These are phyloP conservation scores for Ladona fulva DNA, from an alignment of 1,140 invertebrate species.

Conservation along the genomic window DNA sequence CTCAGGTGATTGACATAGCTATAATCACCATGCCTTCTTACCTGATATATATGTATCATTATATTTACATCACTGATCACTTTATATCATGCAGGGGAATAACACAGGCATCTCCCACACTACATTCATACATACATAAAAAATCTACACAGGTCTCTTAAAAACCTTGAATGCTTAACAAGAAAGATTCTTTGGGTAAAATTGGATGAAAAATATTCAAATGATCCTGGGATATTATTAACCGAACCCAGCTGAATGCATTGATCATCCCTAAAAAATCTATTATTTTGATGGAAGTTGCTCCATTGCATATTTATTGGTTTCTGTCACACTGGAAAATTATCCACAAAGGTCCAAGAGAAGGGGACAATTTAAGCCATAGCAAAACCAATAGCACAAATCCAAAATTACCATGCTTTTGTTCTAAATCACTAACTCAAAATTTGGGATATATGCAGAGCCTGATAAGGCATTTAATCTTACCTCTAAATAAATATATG, in stretches of 20 bases:
- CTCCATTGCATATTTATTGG: no score
- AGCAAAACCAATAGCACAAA: no score
- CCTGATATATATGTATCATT: background rate
- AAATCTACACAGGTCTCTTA: background rate
- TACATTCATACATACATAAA: constrained; percentile 4
- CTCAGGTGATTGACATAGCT: background rate
- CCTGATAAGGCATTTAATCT: background rate
- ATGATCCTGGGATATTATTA: background rate
- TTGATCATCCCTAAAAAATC: no score
- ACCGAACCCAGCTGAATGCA: background rate
- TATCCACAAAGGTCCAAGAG: no score
- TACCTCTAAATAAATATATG: background rate
- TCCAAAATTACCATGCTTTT: background rate
- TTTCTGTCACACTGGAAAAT: no score
- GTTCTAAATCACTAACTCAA: background rate
- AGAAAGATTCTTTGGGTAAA: background rate
- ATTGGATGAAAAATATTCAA: background rate
- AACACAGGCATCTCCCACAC: background rate
- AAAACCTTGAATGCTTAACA: background rate
- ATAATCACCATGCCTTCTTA: background rate
- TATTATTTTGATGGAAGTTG: no score
- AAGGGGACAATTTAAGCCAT: no score
- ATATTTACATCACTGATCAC: background rate
- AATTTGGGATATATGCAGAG: background rate
- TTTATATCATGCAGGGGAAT: background rate